Evolutionary conservation across 2,888 invertebrate genomes (phyloP).

Genomic region (Stratiomys singularior): DNA sequence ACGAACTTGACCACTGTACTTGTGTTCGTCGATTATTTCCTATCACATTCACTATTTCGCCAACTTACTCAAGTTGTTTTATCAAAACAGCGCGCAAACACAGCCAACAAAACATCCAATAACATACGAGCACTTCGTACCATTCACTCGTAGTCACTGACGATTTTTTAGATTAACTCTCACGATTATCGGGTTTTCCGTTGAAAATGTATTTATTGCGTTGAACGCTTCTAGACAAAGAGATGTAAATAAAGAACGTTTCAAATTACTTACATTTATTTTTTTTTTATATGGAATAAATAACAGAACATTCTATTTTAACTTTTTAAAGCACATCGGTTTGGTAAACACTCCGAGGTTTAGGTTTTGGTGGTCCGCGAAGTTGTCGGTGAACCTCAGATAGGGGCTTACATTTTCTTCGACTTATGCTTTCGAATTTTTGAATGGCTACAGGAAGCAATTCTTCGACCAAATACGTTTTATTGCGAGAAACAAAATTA

Average conservation of each 20-base stretch:
- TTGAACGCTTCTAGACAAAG: background rate
- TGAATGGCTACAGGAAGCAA: slow-evolving; percentile 62
- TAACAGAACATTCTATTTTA: slow-evolving; percentile 14
- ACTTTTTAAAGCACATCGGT: slow-evolving; percentile 62
- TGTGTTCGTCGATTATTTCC: background rate
- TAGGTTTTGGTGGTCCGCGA: slow-evolving; percentile 60
- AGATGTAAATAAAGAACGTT: slow-evolving; percentile 10
- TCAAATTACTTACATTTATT: slow-evolving; percentile 26
- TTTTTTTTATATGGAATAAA: slow-evolving; percentile 32
- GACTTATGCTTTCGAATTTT: slow-evolving; percentile 61
- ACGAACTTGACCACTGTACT: too few relatives aligned
- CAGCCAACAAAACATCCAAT: too few relatives aligned
- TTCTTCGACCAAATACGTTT: slow-evolving; percentile 61
- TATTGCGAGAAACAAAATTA: slow-evolving; percentile 64
- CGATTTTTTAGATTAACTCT: slow-evolving; percentile 3
- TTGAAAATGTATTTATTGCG: background rate
- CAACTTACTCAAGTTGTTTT: background rate
- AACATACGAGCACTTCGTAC: slow-evolving; percentile 1
- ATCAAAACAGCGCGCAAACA: slow-evolving; percentile 30
- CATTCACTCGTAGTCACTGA: slow-evolving; percentile 37
- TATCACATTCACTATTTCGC: background rate
- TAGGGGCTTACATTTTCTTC: slow-evolving; percentile 59
- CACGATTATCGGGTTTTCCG: background rate
- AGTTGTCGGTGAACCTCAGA: slow-evolving; percentile 58
- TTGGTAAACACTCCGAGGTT: slow-evolving; percentile 64